Conservation (phyloP, 1,140 invertebrate species). For the Drosophila chauvacae region DNA sequence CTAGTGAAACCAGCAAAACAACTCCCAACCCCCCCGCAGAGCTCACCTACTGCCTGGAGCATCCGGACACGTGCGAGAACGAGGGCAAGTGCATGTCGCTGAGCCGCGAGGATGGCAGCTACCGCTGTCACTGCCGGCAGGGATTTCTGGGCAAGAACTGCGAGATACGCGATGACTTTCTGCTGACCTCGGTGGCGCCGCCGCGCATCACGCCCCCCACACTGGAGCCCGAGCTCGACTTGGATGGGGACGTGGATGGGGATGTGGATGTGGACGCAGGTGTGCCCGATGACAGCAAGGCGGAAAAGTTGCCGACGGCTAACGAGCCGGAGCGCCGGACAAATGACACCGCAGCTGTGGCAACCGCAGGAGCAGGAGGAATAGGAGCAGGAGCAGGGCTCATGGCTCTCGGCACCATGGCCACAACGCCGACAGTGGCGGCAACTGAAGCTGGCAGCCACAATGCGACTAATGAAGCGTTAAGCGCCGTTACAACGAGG, state of each 20-base stretch:
- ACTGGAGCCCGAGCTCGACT: constrained; percentile 8
- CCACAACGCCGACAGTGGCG: constrained; percentile 16
- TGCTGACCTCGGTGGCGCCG: constrained; percentile 74
- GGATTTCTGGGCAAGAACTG: constrained; percentile 87
- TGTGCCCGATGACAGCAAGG: constrained; percentile 47
- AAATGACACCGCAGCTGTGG: constrained; percentile 48
- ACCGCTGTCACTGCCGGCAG: constrained; percentile 88
- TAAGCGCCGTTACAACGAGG: constrained; percentile 64
- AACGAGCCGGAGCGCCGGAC: constrained; percentile 44
- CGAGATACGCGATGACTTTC: constrained; percentile 85
- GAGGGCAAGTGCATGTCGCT: constrained; percentile 92
- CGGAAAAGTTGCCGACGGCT: constrained; percentile 45
- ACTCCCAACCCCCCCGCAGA: constrained; percentile 85
- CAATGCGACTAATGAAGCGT: constrained; percentile 79
- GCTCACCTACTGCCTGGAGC: constrained; percentile 90
- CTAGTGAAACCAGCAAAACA: neutral
- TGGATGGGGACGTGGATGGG: constrained; percentile 16
- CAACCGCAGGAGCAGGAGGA: constrained; percentile 13
- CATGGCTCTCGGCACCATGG: neutral
- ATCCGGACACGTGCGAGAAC: constrained; percentile 89
- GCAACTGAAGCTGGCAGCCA: constrained; percentile 53
- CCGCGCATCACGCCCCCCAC: constrained; percentile 84
- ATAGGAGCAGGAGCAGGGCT: constrained; percentile 1
- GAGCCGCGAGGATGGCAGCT: constrained; percentile 90
- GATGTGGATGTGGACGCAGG: constrained; percentile 13